A percentile compares a stretch with the other conserved stretches of the same genome.
These are phyloP conservation scores for Drosophila nr. perissopoda DNA, from an alignment of 2,888 invertebrate species.

Conservation along the genomic window DNA sequence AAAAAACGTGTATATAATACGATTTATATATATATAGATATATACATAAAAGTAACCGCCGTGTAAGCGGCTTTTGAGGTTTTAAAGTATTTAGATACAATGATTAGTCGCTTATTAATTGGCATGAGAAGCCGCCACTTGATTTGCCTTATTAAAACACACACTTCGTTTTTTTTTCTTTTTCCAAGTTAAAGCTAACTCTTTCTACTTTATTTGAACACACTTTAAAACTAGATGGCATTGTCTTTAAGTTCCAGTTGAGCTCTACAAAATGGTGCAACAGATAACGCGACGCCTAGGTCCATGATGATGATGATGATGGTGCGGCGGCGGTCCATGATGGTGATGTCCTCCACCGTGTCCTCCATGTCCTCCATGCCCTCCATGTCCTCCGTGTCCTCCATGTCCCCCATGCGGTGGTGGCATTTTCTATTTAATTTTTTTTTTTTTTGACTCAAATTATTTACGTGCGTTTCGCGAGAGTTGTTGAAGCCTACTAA, in stretches of 20 bases:
- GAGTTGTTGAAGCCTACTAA: slow-evolving; percentile 54
- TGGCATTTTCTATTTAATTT: slow-evolving; percentile 50
- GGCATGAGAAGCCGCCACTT: slow-evolving; percentile 47
- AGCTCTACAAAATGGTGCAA: slow-evolving; percentile 63
- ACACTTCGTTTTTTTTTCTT: not conserved
- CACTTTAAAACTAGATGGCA: slow-evolving; percentile 27
- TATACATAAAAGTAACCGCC: slow-evolving; percentile 43
- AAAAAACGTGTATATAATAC: not conserved
- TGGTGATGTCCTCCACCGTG: slow-evolving; percentile 44
- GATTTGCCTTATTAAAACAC: slow-evolving; percentile 65
- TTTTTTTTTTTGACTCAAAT: not conserved
- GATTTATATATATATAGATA: slow-evolving; percentile 11
- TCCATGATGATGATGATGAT: slow-evolving; percentile 43
- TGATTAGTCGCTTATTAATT: slow-evolving; percentile 75
- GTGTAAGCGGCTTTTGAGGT: slow-evolving; percentile 70
- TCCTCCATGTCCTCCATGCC: slow-evolving; percentile 45
- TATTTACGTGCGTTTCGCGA: slow-evolving; percentile 28
- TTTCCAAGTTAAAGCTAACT: not conserved
- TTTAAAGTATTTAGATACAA: slow-evolving; percentile 70
- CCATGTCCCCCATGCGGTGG: slow-evolving; percentile 73
- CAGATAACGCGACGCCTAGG: slow-evolving; percentile 48
- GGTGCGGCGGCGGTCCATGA: slow-evolving; percentile 39
- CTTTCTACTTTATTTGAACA: slow-evolving; percentile 35
- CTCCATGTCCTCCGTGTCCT: slow-evolving; percentile 41
- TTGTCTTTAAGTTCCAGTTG: slow-evolving; percentile 23